A percentile compares a stretch with the other conserved stretches of the same genome.
Evolutionary conservation across 92 coral and sea anemone genomes (phyloP).

Genomic region (Zoanthus sansibaricus): DNA sequence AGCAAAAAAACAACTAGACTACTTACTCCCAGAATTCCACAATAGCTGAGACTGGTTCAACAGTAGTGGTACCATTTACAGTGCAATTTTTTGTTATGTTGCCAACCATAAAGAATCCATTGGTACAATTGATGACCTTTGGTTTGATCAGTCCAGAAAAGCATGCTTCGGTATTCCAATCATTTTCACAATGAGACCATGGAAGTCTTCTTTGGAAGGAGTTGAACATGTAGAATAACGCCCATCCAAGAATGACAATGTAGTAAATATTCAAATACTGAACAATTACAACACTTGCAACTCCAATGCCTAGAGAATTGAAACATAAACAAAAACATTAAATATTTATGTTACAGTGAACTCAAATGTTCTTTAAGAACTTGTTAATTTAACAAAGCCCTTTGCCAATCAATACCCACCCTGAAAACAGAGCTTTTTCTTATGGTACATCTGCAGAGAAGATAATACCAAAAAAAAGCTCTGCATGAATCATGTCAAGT

Average conservation of each 20-base stretch:
- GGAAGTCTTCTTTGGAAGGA: slow-evolving; percentile 79
- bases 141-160: slow-evolving; percentile 47
- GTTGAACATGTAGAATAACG: slow-evolving; percentile 86
- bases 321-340: not conserved
- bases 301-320: slow-evolving; percentile 77
- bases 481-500: no score
- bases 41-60: slow-evolving; percentile 66
- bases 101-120: slow-evolving; percentile 54
- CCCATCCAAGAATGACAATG: slow-evolving; percentile 86
- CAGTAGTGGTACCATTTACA: slow-evolving; percentile 17
- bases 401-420: no score
- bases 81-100: slow-evolving; percentile 43
- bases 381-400: no score
- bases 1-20: not conserved
- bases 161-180: slow-evolving; percentile 80
- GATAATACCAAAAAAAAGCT: no score
- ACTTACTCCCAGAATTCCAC: slow-evolving; percentile 93
- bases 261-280: slow-evolving; percentile 84
- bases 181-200: slow-evolving; percentile 84
- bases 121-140: slow-evolving; percentile 14
- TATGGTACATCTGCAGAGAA: no score
- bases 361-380: no score
- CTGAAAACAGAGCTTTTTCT: no score
- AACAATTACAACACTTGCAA: slow-evolving; percentile 82
- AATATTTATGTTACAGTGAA: no score